A percentile compares a stretch with the other conserved stretches of the same genome.
Evolutionary conservation across 2,797 vertebrate species (phyloP).

Genomic region (Ceryle rudis): DNA sequence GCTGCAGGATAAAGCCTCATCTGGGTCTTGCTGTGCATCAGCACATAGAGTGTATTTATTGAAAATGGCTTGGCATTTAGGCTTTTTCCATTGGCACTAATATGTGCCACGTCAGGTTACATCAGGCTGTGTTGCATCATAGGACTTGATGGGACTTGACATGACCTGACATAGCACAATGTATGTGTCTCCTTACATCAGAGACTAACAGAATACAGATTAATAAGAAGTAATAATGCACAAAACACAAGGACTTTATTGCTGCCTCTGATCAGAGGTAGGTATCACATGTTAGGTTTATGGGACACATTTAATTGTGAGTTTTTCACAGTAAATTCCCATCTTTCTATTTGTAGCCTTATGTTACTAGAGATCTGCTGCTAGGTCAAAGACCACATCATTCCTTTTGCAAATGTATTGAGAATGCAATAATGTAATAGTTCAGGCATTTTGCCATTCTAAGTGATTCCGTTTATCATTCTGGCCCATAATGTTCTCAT

Average conservation of each 20-base stretch:
- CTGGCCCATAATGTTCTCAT: constrained; percentile 10
- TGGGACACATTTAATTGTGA: neutral
- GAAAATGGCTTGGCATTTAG: constrained; percentile 66
- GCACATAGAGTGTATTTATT: neutral
- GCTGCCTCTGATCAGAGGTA: neutral
- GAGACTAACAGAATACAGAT: neutral
- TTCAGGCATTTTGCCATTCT: constrained; percentile 15
- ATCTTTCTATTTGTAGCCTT: neutral
- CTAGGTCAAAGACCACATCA: neutral
- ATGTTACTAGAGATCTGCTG: neutral
- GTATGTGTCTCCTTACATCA: constrained; percentile 65
- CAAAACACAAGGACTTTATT: neutral
- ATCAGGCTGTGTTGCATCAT: neutral
- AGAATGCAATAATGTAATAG: constrained; percentile 11
- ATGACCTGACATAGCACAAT: constrained; percentile 66
- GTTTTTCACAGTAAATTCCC: neutral
- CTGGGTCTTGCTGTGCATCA: constrained; percentile 9
- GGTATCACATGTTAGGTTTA: neutral
- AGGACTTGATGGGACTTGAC: constrained; percentile 43
- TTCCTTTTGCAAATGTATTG: constrained; percentile 2
- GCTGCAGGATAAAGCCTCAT: constrained; percentile 39
- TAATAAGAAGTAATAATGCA: constrained; percentile 29
- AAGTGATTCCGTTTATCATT: constrained; percentile 52
- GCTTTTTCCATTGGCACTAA: constrained; percentile 47
- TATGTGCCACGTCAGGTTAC: constrained; percentile 22